Conservation (phyloP, 1,140 invertebrate genomes). For the Sitobion miscanthi region DNA sequence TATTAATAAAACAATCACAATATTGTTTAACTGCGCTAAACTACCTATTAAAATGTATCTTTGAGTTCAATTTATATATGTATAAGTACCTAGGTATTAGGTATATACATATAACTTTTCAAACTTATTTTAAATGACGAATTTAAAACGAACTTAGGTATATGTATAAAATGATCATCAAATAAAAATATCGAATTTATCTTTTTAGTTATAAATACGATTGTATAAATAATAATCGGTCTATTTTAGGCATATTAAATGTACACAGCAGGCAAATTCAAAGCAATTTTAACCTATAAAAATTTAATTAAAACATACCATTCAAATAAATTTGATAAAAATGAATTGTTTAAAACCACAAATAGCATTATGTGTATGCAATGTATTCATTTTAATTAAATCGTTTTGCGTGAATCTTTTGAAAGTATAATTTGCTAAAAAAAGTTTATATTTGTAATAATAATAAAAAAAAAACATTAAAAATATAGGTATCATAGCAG, state of each 20-base stretch:
- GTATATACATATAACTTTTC: neutral
- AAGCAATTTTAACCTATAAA: conserved; percentile 18
- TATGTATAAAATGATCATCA: neutral
- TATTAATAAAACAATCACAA: neutral
- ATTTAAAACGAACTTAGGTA: neutral
- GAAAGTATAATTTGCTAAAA: neutral
- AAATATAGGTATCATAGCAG: conserved; percentile 5
- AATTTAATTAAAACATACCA: conserved; percentile 24
- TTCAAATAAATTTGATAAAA: neutral
- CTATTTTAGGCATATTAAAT: neutral
- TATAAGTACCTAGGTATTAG: too few species aligned
- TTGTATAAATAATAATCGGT: neutral
- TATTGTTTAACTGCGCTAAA: neutral
- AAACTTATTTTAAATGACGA: neutral
- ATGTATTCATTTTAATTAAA: neutral
- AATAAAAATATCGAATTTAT: neutral
- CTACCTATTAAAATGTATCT: neutral
- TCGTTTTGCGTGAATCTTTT: neutral
- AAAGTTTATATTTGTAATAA: neutral
- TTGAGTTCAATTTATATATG: neutral
- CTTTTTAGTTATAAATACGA: neutral
- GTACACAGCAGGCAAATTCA: neutral
- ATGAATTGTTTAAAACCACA: conserved; percentile 20
- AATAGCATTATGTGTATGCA: neutral
- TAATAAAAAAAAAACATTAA: conserved; percentile 33